Evolutionary conservation across 1,140 invertebrate genomes (phyloP).

Genomic region (Drosophila pallidifrons): DNA sequence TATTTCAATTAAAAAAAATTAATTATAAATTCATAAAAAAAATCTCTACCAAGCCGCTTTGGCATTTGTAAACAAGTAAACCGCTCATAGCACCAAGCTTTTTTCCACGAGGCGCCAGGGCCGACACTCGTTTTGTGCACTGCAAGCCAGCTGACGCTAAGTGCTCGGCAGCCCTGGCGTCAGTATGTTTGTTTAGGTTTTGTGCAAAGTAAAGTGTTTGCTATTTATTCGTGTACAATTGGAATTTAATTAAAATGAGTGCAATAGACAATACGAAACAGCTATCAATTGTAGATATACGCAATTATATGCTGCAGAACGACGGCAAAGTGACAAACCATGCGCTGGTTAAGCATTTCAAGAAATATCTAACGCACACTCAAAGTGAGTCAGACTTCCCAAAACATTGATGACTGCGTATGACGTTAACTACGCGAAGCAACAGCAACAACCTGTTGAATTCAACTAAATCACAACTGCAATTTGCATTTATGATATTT

Average conservation of each 20-base stretch:
- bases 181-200: conserved; percentile 66
- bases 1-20: not conserved
- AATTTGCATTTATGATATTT: conserved; percentile 6
- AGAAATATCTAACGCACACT: conserved; percentile 90
- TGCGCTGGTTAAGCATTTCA: conserved; percentile 95
- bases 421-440: not conserved
- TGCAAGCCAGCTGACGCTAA: conserved; percentile 32
- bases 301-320: conserved; percentile 92
- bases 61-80: conserved; percentile 7
- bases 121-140: conserved; percentile 20
- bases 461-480: not conserved
- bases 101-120: conserved; percentile 57
- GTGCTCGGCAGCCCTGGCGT: conserved; percentile 45
- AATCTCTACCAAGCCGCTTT: not conserved
- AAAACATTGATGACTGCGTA: conserved; percentile 1
- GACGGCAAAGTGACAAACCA: conserved; percentile 94
- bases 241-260: conserved; percentile 54
- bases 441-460: conserved; percentile 60
- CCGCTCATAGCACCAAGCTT: conserved; percentile 57
- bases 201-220: conserved; percentile 31
- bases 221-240: conserved; percentile 46
- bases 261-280: conserved; percentile 90
- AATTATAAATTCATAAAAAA: not conserved
- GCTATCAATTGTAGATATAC: conserved; percentile 92
- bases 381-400: conserved; percentile 80